phyloP scores from a whole-genome alignment of 37 sponge, comb jelly and placozoan genomes.

The Ephydatia muelleri region DNA sequence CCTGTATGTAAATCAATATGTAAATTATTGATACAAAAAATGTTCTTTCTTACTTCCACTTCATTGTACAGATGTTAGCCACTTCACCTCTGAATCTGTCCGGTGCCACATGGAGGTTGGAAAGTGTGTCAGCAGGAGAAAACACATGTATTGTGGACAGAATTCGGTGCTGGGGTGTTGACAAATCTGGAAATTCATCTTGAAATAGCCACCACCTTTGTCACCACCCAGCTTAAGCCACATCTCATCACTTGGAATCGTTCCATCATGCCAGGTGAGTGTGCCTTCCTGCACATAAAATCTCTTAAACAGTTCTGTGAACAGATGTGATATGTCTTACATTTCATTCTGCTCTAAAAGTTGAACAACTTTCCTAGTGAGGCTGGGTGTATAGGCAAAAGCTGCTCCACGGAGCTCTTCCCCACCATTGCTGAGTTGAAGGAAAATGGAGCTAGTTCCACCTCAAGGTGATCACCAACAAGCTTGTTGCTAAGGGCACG shows the following conservation, averaged over 20 bases:
- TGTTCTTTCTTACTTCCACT: conserved; percentile 33
- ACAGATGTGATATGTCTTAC: no score
- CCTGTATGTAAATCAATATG: no score
- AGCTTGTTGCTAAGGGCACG: no score
- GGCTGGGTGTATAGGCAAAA: conserved; percentile 1
- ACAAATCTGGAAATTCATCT: conserved; percentile 37
- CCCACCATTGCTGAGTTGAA: background rate
- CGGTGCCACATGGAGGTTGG: conserved; percentile 33
- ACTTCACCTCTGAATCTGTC: conserved; percentile 16
- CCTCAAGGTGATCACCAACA: no score
- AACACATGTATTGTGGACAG: conserved; percentile 23
- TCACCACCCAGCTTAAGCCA: conserved; percentile 55
- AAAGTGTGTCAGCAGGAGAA: conserved; percentile 12
- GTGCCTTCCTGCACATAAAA: no score
- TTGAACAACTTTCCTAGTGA: background rate
- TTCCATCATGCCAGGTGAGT: conserved; percentile 52
- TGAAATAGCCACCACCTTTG: conserved; percentile 42
- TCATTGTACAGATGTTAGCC: background rate
- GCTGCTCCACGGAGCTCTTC: conserved; percentile 26
- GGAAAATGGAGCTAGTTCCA: conserved; percentile 3
- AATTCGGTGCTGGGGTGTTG: conserved; percentile 28
- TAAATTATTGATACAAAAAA: no score
- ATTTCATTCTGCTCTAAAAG: conserved; percentile 23
- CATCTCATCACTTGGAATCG: conserved; percentile 35
- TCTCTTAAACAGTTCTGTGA: no score